phyloP scores from a whole-genome alignment of 2,797 vertebrate genomes.

The Danio aesculapii region DNA sequence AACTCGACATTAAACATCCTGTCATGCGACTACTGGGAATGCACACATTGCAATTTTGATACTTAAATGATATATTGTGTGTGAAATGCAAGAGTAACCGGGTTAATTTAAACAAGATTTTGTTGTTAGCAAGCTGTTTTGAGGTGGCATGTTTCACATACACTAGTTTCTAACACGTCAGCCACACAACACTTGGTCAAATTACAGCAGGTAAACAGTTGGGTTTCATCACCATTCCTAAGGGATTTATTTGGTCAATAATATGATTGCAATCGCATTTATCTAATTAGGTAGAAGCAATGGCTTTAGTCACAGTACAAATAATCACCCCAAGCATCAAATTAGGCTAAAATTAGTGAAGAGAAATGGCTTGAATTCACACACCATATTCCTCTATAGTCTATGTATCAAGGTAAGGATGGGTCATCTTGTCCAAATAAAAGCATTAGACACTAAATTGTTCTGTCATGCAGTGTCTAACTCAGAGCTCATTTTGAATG shows the following conservation, averaged over 20 bases:
- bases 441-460: not conserved
- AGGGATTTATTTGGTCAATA: not conserved
- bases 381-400: not conserved
- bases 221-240: not conserved
- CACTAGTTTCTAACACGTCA: not conserved
- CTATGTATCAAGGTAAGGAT: not conserved
- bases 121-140: not conserved
- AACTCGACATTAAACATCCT: too few species aligned
- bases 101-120: constrained; percentile 5
- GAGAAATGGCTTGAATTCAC: not conserved
- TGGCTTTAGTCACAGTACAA: not conserved
- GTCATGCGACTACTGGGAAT: too few species aligned
- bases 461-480: not conserved
- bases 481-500: constrained; percentile 8
- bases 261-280: not conserved
- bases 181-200: not conserved
- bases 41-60: too few species aligned
- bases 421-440: not conserved
- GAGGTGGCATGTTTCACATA: not conserved
- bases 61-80: not conserved
- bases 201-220: not conserved
- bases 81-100: not conserved
- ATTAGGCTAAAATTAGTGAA: not conserved
- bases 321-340: not conserved
- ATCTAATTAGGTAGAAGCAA: not conserved